Base-by-base conservation (phyloP, 1,140 invertebrate species). In the Cyclargus thomasi region DNA sequence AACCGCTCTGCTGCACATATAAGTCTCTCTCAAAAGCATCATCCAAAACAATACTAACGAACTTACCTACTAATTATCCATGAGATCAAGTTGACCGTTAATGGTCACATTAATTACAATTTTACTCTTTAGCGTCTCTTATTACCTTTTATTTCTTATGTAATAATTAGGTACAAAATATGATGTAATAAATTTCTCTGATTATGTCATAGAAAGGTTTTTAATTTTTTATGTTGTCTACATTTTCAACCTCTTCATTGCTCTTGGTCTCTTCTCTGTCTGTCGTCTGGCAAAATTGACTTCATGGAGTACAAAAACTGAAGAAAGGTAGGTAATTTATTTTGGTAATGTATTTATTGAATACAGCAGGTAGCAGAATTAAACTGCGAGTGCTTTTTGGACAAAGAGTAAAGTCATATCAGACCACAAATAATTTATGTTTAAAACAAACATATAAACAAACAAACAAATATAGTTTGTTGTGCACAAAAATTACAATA, bases 1-100 rank as follows among this genome's bases (percentile, higher is more conserved):
- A 53, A 67, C 67, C 74, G 78, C 67, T 75, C 68, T 64, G 73
- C n/a, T 82, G 79, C 75, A 17, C 73, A 84, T 78, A 69, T 84
- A 81, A 82, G 74, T 73, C 79, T 76, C 74, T 81, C 80, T 81
- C 67, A 74, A 76, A 76, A 83, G 75, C 78, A 63, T 71, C 75
- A 76, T 77, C 65, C 47, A 75, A 75, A 74, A 70, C 68, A 76
- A 72, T 70, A 67, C 65, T 65, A 55, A 67, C 63, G 53, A 29
- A 70, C 10, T 55, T 6, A 70, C 10, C 18, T 6, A 47, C 55
- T 59, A 59, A 59, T 59, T 59, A 59, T 59, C 10, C 55, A 17
- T 64, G 63, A 64, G 36, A 47, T 47, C n/a, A 8, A 59, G 55
- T 59, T 18, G 55, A 18, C 55, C 17, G 18, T 59, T 20, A 59